Evolutionary conservation across 1,140 invertebrate species (phyloP).

Genomic region (Zaprionus ghesquierei): DNA sequence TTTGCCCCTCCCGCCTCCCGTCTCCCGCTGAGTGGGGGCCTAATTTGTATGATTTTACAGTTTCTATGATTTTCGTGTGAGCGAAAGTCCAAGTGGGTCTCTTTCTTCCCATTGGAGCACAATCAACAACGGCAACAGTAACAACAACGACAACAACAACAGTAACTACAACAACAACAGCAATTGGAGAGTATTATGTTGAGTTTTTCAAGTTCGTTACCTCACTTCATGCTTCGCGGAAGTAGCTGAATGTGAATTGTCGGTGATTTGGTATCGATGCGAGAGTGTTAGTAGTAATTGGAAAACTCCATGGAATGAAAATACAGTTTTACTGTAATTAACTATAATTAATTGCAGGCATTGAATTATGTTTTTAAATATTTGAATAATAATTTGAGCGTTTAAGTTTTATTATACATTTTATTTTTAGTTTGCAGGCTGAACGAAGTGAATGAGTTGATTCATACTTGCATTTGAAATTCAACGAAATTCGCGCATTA

Average conservation of each 20-base stretch:
- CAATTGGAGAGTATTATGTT: slow-evolving; percentile 25
- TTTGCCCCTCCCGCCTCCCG: neutral
- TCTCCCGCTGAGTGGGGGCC: neutral
- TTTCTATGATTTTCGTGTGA: slow-evolving; percentile 36
- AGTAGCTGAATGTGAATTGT: slow-evolving; percentile 43
- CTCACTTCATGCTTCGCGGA: slow-evolving; percentile 46
- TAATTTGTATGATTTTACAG: slow-evolving; percentile 60
- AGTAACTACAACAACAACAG: neutral
- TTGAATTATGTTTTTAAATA: no score
- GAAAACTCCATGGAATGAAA: neutral
- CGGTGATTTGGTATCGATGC: slow-evolving; percentile 9
- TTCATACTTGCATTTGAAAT: neutral
- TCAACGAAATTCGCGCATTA: no score
- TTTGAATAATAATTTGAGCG: no score
- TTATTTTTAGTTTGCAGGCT: no score
- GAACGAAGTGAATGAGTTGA: no score
- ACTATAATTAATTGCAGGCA: neutral
- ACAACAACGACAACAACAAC: neutral
- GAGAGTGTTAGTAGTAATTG: neutral
- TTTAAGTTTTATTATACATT: neutral
- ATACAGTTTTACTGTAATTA: neutral
- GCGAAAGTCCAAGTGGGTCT: slow-evolving; percentile 54
- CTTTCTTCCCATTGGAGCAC: neutral
- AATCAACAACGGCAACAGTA: slow-evolving; percentile 11
- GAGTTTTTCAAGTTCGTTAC: slow-evolving; percentile 63